Evolutionary conservation across 1,140 invertebrate genomes (phyloP).

Genomic region (Caenorhabditis brenneri): DNA sequence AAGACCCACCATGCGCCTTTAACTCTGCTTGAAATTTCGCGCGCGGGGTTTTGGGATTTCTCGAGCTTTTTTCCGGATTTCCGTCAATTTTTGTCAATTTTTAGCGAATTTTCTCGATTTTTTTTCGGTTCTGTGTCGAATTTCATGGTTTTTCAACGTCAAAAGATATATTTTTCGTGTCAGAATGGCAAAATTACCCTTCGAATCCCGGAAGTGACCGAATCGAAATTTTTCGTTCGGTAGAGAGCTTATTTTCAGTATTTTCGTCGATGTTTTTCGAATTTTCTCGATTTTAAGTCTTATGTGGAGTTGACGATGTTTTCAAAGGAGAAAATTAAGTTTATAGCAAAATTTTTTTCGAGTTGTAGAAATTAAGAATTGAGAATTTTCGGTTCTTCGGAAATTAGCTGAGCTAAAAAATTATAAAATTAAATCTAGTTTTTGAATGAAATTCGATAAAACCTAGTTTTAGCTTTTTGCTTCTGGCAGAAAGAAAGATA

Average conservation of each 20-base stretch:
- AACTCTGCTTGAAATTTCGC: background rate
- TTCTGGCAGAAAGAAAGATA: too few species aligned
- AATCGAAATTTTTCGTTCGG: too few species aligned
- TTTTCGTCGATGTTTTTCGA: background rate
- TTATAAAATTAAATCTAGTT: too few species aligned
- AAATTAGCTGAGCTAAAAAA: too few species aligned
- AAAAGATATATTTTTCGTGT: background rate
- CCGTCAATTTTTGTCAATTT: background rate
- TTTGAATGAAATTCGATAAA: too few species aligned
- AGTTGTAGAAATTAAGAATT: too few species aligned
- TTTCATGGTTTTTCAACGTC: background rate
- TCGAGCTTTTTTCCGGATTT: background rate
- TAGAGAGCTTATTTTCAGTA: background rate
- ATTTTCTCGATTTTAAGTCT: background rate
- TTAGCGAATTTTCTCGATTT: background rate
- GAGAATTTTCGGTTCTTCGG: too few species aligned
- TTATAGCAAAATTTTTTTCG: background rate
- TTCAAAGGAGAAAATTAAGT: background rate
- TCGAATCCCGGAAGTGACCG: too few species aligned
- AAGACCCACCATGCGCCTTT: constrained; percentile 25
- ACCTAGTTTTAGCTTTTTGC: too few species aligned
- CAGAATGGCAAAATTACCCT: too few species aligned
- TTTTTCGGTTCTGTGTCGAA: background rate
- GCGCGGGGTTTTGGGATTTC: too few species aligned
- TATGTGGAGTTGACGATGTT: background rate